Base-by-base conservation (phyloP, 2,113 vertebrate species). In the Hystrix brachyura region DNA sequence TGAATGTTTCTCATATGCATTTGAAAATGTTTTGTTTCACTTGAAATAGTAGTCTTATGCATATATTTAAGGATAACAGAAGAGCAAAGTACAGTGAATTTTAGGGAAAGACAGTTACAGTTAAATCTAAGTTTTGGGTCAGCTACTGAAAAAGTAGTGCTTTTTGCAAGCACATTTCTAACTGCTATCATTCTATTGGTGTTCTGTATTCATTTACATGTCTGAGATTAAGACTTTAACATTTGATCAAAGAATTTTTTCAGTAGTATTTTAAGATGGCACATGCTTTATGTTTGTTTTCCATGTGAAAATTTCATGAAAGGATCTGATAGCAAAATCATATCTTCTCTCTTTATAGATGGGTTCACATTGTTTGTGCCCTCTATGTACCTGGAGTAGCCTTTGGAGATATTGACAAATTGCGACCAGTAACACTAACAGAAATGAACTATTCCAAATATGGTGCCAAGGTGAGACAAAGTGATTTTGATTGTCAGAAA, bases 391-490 rank as follows among this genome's bases (percentile, higher is more conserved):
- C 99, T 5, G 99, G 99, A 81, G 99, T 99, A 62, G 99, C 99
- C 46, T 99, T 99, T 98, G 99, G 99, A 98, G 99, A 99, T 98
- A 99, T 99, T 95, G 99, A 99, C 97, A 99, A 99, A 96, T 98
- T 99, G 81, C 98, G 99, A 81, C 99, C 99, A 15, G 99, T 99
- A 94, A 99, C 99, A 0, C 99, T 99, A 79, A 99, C 99, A 27
- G 99, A 99, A 99, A 99, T 99, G 99, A 99, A 99, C 98, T 99
- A 99, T 97, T 99, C 99, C 19, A 99, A 99, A 94, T 99, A 99
- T 0, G 99, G 99, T 64, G 99, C 99, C 78, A 99, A 99, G 99
- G 99, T 99, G 98, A 99, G 99, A 98, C 92, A 76, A 87, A 69
- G 21, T 83, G 3, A 83, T 76, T 91, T 80, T 87, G 21, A 65